Conservation (phyloP, 1,140 invertebrate genomes). For the Drosophila nebulosa region DNA sequence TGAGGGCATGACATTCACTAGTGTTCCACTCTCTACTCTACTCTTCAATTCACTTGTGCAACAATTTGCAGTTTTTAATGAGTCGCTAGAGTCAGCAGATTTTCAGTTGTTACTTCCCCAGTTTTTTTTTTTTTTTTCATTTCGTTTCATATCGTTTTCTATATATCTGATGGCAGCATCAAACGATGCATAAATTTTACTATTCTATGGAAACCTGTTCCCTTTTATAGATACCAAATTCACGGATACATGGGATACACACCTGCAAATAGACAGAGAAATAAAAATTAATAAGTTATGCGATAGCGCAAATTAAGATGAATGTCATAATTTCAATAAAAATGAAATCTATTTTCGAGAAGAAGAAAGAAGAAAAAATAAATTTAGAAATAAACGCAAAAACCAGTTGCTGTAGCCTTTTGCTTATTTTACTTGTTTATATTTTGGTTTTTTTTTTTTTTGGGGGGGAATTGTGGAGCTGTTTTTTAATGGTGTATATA, state of each 20-base stretch:
- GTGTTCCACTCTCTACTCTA: background rate
- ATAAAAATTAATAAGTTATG: slow-evolving; percentile 71
- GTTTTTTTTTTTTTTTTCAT: background rate
- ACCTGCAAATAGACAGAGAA: slow-evolving; percentile 51
- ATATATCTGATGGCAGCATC: slow-evolving; percentile 12
- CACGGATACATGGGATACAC: slow-evolving; percentile 33
- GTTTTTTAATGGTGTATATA: slow-evolving; percentile 32
- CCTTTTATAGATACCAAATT: background rate
- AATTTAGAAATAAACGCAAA: background rate
- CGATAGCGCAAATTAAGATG: slow-evolving; percentile 73
- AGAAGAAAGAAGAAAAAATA: slow-evolving; percentile 10
- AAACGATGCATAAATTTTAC: slow-evolving; percentile 35
- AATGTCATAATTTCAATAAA: slow-evolving; percentile 79
- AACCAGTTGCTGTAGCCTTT: slow-evolving; percentile 28
- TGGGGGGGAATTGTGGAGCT: slow-evolving; percentile 17
- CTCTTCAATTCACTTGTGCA: slow-evolving; percentile 48
- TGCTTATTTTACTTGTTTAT: background rate
- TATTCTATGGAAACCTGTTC: slow-evolving; percentile 47
- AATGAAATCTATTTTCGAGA: slow-evolving; percentile 69
- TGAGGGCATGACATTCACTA: slow-evolving; percentile 23
- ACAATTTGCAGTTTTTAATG: slow-evolving; percentile 53
- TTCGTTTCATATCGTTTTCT: no score
- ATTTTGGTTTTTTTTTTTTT: background rate
- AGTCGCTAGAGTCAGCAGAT: slow-evolving; percentile 50
- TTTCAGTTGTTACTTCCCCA: slow-evolving; percentile 9